Evolutionary conservation across 35 echinoderm and acorn worm genomes (phyloP), one percentile per base, ranked within the genome.

Genomic region (Apostichopus japonicus): DNA sequence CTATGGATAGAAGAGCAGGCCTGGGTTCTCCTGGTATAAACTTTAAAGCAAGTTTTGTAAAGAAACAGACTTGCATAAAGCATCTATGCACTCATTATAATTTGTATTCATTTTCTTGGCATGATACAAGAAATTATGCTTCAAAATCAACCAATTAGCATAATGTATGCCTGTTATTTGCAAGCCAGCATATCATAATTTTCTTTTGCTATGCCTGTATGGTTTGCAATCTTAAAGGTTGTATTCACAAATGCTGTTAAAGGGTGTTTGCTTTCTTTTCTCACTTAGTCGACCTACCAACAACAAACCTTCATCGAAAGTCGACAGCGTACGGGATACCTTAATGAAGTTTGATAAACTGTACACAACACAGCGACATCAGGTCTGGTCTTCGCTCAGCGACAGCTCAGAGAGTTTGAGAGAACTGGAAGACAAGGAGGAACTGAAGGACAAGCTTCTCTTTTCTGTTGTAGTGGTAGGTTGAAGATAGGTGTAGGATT

Each of bases 381-480:
- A 94, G 59, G 93, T 88, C 16, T 90, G 86, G 87, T 80, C 86
- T 65, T 88, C 87, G 5, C 79, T 94, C 0, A 87, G 86, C 7
- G 86, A 79, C 54, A 87, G 83, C 62, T 61, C 87, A 24, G 78
- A 90, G 53, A 72, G 77, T 51, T 57, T 90, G 70, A 3, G 57
- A 78, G 86, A 94, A 54, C 76, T 94, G 77, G 93, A 90, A 63
- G 77, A 94, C 55, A 75, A 79, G 25, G 93, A 94, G 21, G 93
- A 94, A 16, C 51, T 94, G 8, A 94, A 90, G 58, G 87, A 90
- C 33, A 94, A 94, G 67, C 79, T 94, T 4, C 93, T 94, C 22
- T 94, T 94, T 51, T 94, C 93, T 67, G 88, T 94, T 79, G 87
- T 94, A 91, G 93, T 94, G 93, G 93, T 94, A 90, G 53, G 77